Conservation (phyloP, 2,888 invertebrate species). For the Rotaria sp. region DNA sequence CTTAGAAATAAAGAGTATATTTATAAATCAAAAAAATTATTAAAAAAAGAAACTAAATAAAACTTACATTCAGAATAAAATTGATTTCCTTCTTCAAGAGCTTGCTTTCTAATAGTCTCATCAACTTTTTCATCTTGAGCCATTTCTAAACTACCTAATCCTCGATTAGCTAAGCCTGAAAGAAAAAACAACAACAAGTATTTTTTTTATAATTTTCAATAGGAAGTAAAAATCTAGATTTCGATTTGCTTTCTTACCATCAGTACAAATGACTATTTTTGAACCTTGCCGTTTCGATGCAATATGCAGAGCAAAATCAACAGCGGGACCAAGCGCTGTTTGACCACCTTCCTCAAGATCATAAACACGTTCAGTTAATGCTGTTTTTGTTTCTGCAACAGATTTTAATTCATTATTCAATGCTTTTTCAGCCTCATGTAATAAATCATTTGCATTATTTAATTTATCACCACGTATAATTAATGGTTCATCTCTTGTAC, state of each 20-base stretch:
- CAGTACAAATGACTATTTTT: constrained; percentile 54
- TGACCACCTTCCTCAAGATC: constrained; percentile 51
- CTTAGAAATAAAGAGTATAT: not conserved
- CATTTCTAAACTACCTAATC: constrained; percentile 49
- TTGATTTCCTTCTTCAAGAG: constrained; percentile 47
- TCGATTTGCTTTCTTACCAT: constrained; percentile 43
- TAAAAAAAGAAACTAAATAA: no score
- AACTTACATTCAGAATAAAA: constrained; percentile 12
- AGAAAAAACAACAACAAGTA: not conserved
- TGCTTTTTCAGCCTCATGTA: not conserved
- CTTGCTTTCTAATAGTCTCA: constrained; percentile 43
- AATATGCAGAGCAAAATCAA: constrained; percentile 48
- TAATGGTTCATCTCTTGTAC: not conserved
- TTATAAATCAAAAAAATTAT: not conserved
- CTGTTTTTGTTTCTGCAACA: constrained; percentile 25
- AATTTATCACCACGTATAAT: constrained; percentile 16
- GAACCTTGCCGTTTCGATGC: constrained; percentile 51
- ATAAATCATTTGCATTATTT: constrained; percentile 17
- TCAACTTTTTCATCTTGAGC: constrained; percentile 41
- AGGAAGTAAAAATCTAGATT: no score
- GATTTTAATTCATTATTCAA: constrained; percentile 31
- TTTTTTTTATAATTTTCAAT: not conserved
- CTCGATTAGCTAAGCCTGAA: constrained; percentile 49
- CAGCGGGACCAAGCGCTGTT: constrained; percentile 52
- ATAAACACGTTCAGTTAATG: constrained; percentile 32